These are phyloP conservation scores for Theocolax elegans DNA, from an alignment of 1,140 invertebrate species.

Conservation along the genomic window DNA sequence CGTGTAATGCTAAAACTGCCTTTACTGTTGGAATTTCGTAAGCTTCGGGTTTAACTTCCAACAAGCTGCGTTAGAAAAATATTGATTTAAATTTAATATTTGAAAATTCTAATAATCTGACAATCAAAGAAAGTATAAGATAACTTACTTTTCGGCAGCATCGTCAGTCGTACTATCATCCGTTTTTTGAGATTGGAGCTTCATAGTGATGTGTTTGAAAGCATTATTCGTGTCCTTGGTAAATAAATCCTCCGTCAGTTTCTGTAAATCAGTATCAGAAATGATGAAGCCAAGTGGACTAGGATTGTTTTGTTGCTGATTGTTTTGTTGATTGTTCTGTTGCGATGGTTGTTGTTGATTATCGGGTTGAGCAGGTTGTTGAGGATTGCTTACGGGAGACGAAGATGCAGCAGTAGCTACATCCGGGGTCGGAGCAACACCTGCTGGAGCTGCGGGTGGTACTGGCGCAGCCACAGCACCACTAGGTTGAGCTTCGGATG, in stretches of 20 bases:
- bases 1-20: constrained; percentile 60
- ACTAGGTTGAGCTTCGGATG: constrained; percentile 6
- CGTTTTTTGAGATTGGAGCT: constrained; percentile 63
- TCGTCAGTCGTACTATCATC: constrained; percentile 61
- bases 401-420: constrained; percentile 28
- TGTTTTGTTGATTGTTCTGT: constrained; percentile 22
- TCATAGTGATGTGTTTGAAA: constrained; percentile 61
- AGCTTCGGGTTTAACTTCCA: constrained; percentile 58
- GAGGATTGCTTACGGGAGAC: background rate
- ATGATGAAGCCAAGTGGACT: constrained; percentile 55
- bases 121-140: background rate
- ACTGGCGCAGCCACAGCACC: constrained; percentile 30
- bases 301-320: constrained; percentile 43
- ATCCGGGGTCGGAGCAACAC: constrained; percentile 30
- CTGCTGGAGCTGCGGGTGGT: constrained; percentile 43
- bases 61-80: constrained; percentile 51
- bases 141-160: constrained; percentile 62
- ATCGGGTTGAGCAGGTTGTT: constrained; percentile 12
- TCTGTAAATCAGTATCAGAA: constrained; percentile 62
- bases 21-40: constrained; percentile 65
- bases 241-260: constrained; percentile 61
- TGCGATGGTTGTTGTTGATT: constrained; percentile 32
- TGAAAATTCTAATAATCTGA: too few relatives aligned
- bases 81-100: background rate
- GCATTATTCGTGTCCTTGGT: constrained; percentile 65